phyloP scores from a whole-genome alignment of 2,888 invertebrate genomes.

The Phalera bucephala region DNA sequence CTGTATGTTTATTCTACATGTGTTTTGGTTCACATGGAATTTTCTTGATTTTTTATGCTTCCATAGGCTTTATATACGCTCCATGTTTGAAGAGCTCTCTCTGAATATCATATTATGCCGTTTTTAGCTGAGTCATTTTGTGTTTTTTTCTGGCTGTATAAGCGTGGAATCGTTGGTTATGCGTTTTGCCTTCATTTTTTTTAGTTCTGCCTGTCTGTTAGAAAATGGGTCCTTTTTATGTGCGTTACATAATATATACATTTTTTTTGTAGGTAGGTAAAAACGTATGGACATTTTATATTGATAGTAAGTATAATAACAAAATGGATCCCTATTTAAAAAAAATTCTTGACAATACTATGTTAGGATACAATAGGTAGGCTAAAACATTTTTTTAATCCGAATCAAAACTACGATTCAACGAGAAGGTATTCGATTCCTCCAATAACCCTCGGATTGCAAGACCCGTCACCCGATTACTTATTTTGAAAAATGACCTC shows the following conservation, averaged over 20 bases:
- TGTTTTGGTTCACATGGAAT: conserved; percentile 82
- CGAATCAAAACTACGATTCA: too few species aligned
- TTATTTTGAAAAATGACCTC: conserved; percentile 76
- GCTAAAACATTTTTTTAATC: too few species aligned
- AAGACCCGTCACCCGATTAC: conserved; percentile 35
- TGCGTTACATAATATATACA: too few species aligned
- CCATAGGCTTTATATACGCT: conserved; percentile 74
- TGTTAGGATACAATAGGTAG: too few species aligned
- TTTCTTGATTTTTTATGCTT: conserved; percentile 82
- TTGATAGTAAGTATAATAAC: too few species aligned
- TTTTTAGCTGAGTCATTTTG: conserved; percentile 67
- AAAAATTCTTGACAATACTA: too few species aligned
- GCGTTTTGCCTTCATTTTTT: conserved; percentile 5
- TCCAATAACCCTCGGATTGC: too few species aligned
- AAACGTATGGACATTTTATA: too few species aligned
- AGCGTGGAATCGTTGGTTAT: conserved; percentile 9
- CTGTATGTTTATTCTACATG: conserved; percentile 81
- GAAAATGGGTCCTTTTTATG: too few species aligned
- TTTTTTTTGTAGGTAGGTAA: too few species aligned
- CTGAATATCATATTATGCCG: conserved; percentile 72
- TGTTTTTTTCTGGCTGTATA: conserved; percentile 29
- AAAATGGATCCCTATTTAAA: too few species aligned
- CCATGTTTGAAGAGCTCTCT: conserved; percentile 66
- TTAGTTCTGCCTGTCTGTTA: conserved; percentile 1
- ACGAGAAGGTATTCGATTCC: too few species aligned